These are phyloP conservation scores for Musca domestica DNA, from an alignment of 1,140 invertebrate genomes.

Conservation along the genomic window DNA sequence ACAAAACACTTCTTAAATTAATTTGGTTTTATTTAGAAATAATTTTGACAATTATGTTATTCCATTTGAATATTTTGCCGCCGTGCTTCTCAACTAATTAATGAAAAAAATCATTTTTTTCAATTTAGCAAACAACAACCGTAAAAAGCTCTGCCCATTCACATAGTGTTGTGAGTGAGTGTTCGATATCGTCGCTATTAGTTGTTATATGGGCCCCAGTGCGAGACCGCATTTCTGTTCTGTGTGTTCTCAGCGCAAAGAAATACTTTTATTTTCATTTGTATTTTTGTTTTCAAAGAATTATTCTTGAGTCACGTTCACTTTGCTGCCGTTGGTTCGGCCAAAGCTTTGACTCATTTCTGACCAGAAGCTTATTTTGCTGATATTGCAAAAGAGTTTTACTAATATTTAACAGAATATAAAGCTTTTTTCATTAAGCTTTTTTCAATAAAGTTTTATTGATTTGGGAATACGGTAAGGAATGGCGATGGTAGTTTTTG, in stretches of 20 bases:
- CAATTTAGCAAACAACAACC: background rate
- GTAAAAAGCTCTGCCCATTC: background rate
- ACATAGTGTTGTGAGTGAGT: background rate
- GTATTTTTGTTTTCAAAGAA: background rate
- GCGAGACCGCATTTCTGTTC: too few species aligned
- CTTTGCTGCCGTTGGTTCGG: background rate
- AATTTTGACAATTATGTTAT: too few species aligned
- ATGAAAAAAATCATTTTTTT: background rate
- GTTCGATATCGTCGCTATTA: background rate
- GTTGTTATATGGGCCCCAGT: background rate
- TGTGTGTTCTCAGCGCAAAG: too few species aligned
- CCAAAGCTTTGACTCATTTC: slow-evolving; percentile 8
- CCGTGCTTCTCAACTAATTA: slow-evolving; percentile 2
- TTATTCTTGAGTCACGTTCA: slow-evolving; percentile 8
- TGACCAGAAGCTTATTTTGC: background rate
- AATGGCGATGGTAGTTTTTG: too few species aligned
- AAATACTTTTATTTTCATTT: too few species aligned
- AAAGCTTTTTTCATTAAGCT: too few species aligned
- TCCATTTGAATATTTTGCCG: background rate
- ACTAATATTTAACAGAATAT: too few species aligned
- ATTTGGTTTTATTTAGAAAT: background rate
- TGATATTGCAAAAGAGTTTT: too few species aligned
- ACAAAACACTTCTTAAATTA: background rate
- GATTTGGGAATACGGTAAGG: too few species aligned
- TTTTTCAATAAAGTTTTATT: too few species aligned